Conservation (phyloP, 2,113 vertebrate species). For the Pelodiscus sinensis region DNA sequence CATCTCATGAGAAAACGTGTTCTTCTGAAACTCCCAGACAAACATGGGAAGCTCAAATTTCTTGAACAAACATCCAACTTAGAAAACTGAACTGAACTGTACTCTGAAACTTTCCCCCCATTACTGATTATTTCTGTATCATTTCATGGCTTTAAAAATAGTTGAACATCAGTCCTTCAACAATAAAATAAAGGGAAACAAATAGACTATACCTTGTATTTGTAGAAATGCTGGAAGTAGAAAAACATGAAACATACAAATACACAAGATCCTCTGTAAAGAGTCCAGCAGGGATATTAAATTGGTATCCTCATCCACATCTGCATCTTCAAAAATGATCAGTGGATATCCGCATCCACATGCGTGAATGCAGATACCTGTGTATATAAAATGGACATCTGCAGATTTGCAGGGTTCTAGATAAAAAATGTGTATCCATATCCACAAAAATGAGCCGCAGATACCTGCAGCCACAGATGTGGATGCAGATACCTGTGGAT, state of each 20-base stretch:
- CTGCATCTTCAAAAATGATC: too few species aligned
- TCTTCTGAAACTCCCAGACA: not conserved
- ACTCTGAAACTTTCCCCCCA: not conserved
- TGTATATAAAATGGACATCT: too few species aligned
- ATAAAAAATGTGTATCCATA: too few species aligned
- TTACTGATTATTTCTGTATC: not conserved
- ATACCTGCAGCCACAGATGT: too few species aligned
- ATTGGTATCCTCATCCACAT: too few species aligned
- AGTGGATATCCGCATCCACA: too few species aligned
- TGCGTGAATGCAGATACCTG: too few species aligned
- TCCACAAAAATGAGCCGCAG: too few species aligned
- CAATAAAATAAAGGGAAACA: not conserved
- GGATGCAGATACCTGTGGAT: too few species aligned
- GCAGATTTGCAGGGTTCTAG: too few species aligned
- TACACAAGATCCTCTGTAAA: not conserved
- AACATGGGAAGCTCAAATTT: fast-evolving
- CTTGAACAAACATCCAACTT: not conserved
- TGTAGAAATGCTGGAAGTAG: not conserved
- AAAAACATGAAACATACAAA: not conserved
- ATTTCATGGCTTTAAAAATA: not conserved
- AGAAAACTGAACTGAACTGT: not conserved
- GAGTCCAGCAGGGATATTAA: too few species aligned
- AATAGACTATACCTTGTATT: not conserved
- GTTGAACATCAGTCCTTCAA: not conserved
- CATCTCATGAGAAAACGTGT: not conserved